Conservation (phyloP, 2,888 invertebrate genomes). For the Lithophane leautieri region DNA sequence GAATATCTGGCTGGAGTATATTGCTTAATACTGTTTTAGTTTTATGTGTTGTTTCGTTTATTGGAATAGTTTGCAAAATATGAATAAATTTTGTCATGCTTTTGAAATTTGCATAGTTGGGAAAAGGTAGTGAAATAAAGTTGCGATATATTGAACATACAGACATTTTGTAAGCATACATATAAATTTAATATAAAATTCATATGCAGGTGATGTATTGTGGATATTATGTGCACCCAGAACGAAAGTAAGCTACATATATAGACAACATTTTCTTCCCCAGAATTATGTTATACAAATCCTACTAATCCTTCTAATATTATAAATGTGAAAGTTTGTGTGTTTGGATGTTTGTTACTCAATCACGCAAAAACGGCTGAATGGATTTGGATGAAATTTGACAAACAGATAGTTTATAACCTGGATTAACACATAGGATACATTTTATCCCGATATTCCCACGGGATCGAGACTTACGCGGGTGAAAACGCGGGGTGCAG, state of each 20-base stretch:
- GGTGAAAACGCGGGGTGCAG: too few relatives aligned
- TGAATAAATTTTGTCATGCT: neutral
- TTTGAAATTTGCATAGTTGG: neutral
- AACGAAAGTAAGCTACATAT: neutral
- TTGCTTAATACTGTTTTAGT: slow-evolving; percentile 39
- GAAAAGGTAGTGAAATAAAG: neutral
- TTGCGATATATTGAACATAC: neutral
- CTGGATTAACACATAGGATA: too few relatives aligned
- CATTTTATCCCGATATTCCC: too few relatives aligned
- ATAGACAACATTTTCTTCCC: neutral
- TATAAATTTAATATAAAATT: too few relatives aligned
- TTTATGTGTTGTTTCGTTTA: slow-evolving; percentile 11
- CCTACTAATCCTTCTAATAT: too few relatives aligned
- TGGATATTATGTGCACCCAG: neutral
- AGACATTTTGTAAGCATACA: neutral
- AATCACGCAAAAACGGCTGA: too few relatives aligned
- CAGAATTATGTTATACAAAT: slow-evolving; percentile 27
- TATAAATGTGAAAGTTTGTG: too few relatives aligned
- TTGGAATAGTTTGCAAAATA: slow-evolving; percentile 10
- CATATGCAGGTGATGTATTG: neutral
- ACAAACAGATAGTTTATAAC: too few relatives aligned
- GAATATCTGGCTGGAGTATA: slow-evolving; percentile 17
- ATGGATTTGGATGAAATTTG: too few relatives aligned
- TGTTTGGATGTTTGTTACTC: too few relatives aligned
- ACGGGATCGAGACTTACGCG: too few relatives aligned